Base-by-base conservation (phyloP, 2,888 invertebrate genomes). In the Nebria brevicollis region DNA sequence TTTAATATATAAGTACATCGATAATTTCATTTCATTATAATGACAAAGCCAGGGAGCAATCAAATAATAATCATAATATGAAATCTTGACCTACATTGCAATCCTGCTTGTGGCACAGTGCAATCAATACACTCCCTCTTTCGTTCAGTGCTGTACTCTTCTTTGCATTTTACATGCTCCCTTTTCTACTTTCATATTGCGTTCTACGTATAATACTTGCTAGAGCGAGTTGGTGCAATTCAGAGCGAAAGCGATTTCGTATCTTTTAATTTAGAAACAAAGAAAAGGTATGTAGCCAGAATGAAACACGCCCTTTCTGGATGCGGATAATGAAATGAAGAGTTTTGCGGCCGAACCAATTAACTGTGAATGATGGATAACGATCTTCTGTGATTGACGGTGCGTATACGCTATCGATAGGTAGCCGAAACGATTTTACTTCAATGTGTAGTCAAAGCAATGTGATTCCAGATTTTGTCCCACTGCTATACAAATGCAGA, bases 81-180 rank as follows among this genome's bases (percentile, higher is more conserved):
- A 83, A 86, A 86, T 87, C 87, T 87, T 88, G 88, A 87, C 87
- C 87, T 87, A 88, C 85, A 87, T 88, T 85, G 85, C 84, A 81
- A 82, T 82, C 54, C 54, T 54, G 54, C 54, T 54, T 54, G 11
- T 54, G 54, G 54, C 13, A 54, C 54, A 54, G 54, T 54, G 54
- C 54, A 54, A 54, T 54, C 54, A 54, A 70, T 70, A 10, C 26
- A 26, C 70, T 70, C 70, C 25, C 25, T 26, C 70, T 26, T 70
- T 70, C 70, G 34, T 34, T 25, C 70, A 70, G 25, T 70, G 25
- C n/a, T 70, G 25, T 70, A 20, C 25, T 70, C 20, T 20, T 70
- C 70, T 70, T 70, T 70, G 54, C 54, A 54, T 6, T 54, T 54
- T 54, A 54, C 54, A 54, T 54, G 54, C 13, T 54, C 54, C 54